Percentiles rank a stretch among this genome's conserved stretches.
phyloP scores from a whole-genome alignment of 2,888 invertebrate species.

The Andrena praecox region DNA sequence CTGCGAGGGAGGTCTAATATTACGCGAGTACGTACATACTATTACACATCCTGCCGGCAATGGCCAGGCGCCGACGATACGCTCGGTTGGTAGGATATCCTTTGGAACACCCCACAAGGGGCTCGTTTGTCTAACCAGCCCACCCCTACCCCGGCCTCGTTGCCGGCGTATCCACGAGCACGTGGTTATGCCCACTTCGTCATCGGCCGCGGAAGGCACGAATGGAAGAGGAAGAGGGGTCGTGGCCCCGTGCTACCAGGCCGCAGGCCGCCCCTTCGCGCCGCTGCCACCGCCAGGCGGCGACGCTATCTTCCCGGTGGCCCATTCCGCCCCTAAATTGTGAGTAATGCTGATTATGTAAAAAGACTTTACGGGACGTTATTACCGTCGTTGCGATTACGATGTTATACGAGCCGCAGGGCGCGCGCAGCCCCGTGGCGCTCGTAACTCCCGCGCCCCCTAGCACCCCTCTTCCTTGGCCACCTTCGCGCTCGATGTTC shows the following conservation, averaged over 20 bases:
- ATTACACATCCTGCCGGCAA: slow-evolving; percentile 78
- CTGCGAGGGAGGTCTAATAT: slow-evolving; percentile 77
- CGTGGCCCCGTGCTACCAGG: slow-evolving; percentile 47
- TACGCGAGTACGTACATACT: slow-evolving; percentile 80
- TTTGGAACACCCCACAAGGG: slow-evolving; percentile 82
- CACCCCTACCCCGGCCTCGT: slow-evolving; percentile 55
- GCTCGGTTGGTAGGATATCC: slow-evolving; percentile 80
- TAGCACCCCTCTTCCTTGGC: background rate
- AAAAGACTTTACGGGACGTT: slow-evolving; percentile 79
- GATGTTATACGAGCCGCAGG: slow-evolving; percentile 78
- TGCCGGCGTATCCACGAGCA: slow-evolving; percentile 70
- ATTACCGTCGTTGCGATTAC: slow-evolving; percentile 80
- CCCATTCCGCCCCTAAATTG: slow-evolving; percentile 75
- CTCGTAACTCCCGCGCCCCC: slow-evolving; percentile 65
- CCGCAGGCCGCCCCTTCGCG: slow-evolving; percentile 65
- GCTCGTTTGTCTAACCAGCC: slow-evolving; percentile 81
- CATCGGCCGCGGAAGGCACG: slow-evolving; percentile 70
- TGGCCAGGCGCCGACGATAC: slow-evolving; percentile 75
- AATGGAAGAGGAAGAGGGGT: slow-evolving; percentile 52
- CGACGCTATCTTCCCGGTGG: slow-evolving; percentile 61
- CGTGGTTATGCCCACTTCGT: slow-evolving; percentile 78
- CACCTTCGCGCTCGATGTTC: slow-evolving; percentile 3
- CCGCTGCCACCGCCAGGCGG: slow-evolving; percentile 35
- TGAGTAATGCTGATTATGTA: slow-evolving; percentile 81
- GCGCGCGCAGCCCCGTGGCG: slow-evolving; percentile 72